A percentile compares a stretch with the other conserved stretches of the same genome.
Evolutionary conservation across 2,113 vertebrate genomes (phyloP).

Genomic region (Ifrita kowaldi): DNA sequence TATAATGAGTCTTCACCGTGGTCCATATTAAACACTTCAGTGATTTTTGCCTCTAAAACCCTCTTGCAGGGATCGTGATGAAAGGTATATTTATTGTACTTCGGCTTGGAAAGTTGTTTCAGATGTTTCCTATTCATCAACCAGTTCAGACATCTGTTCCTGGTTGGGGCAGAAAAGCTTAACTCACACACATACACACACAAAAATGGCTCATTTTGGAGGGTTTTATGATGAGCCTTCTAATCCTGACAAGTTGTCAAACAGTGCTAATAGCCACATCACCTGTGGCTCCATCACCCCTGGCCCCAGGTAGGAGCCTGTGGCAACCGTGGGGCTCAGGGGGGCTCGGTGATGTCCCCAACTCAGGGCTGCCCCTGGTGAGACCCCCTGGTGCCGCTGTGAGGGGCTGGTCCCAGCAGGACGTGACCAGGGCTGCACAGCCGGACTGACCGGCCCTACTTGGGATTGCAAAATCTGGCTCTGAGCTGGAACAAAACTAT

Average conservation of each 20-base stretch:
- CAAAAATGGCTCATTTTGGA: slow-evolving; percentile 78
- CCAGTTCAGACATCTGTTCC: slow-evolving; percentile 88
- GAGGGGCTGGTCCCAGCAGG: not conserved
- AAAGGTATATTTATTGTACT: slow-evolving; percentile 92
- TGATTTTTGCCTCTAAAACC: slow-evolving; percentile 70
- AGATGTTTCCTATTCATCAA: slow-evolving; percentile 92
- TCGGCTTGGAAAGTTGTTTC: slow-evolving; percentile 86
- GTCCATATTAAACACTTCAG: slow-evolving; percentile 59
- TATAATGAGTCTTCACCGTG: slow-evolving; percentile 17
- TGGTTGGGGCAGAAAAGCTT: slow-evolving; percentile 79
- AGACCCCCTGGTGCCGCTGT: fast-evolving
- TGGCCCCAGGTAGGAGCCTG: not conserved
- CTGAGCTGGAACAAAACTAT: not conserved
- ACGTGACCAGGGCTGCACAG: not conserved
- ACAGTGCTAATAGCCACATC: slow-evolving; percentile 47
- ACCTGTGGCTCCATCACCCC: fast-evolving
- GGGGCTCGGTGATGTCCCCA: fast-evolving
- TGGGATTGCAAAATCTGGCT: not conserved
- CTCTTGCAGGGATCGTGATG: slow-evolving; percentile 77
- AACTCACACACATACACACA: slow-evolving; percentile 68
- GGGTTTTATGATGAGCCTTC: slow-evolving; percentile 70
- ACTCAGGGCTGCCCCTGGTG: fast-evolving
- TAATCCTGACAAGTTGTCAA: slow-evolving; percentile 80
- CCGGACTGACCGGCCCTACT: fast-evolving
- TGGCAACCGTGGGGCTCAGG: fast-evolving